Base-by-base conservation (phyloP, 2,113 vertebrate genomes). In the Boulengeromyrus knoepffleri region DNA sequence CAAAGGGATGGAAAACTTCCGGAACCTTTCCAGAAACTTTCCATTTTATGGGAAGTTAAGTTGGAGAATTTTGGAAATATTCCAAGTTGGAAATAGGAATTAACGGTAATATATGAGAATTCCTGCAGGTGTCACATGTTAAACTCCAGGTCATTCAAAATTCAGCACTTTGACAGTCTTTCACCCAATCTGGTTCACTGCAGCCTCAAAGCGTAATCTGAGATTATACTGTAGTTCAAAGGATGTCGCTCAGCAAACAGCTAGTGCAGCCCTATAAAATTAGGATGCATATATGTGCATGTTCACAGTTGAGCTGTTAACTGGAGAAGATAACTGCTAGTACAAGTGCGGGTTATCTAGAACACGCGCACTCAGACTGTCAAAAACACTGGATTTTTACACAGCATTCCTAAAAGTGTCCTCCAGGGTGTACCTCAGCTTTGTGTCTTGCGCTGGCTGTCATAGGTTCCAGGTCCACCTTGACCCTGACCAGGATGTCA, bases 141-240 rank as follows among this genome's bases (percentile, higher is more conserved):
- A 58, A 46, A 58, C 49, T 17, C 17, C 17, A 89, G 49, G 77
- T n/a, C 89, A 85, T 46, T 50, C 31, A 77, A 77, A 77, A 58
- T 39, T 21, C 39, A 27, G 3, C 66, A 39, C 47, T 53, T 53
- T 58, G 89, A 36, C 77, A 17, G 49, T 36, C 36, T 45, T 77
- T 89, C 50, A 58, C 9, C 46, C 52, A 50, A 85, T 90, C 88
- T 85, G 80, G 56, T 39, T 90, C 87, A 80, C 89, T 74, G 91
- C 66, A 89, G 66, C 92, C 88, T 80, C 47, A 88, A 89, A 56
- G 45, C 84, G 39, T 91, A 90, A 91, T 53, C 89, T 39, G 27
- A 89, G 90, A 52, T 88, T 86, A 86, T 47, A n/a, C n/a, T n/a
- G n/a, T n/a, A n/a, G 88, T 90, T 58, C 66, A 87, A 77, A 89